phyloP scores from a whole-genome alignment of 2,113 vertebrate genomes.

The Tor tambroides region DNA sequence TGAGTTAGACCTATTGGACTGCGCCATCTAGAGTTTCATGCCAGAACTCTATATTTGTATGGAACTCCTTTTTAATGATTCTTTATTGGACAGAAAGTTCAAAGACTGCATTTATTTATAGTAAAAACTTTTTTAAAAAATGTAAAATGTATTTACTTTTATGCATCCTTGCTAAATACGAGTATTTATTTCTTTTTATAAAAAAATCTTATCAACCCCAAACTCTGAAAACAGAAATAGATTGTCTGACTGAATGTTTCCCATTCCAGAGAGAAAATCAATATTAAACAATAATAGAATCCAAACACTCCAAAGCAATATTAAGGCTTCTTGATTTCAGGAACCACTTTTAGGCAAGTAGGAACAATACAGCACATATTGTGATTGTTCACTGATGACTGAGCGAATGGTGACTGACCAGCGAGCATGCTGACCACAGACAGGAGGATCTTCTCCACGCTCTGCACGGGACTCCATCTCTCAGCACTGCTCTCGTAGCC shows the following conservation, averaged over 20 bases:
- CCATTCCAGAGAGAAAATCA: too few relatives aligned
- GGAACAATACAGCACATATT: background rate
- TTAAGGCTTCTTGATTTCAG: background rate
- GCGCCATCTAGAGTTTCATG: too few relatives aligned
- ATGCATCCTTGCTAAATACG: too few relatives aligned
- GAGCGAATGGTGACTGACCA: constrained; percentile 74
- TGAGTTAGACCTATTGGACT: too few relatives aligned
- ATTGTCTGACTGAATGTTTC: too few relatives aligned
- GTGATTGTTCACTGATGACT: background rate
- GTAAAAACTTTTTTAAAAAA: too few relatives aligned
- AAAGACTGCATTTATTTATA: too few relatives aligned
- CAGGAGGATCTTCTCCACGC: constrained; percentile 96
- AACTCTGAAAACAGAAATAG: too few relatives aligned
- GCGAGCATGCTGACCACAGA: constrained; percentile 98
- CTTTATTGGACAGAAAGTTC: background rate
- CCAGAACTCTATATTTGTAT: background rate
- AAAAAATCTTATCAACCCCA: too few relatives aligned
- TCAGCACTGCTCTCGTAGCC: constrained; percentile 98
- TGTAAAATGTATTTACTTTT: too few relatives aligned
- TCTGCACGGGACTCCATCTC: constrained; percentile 96
- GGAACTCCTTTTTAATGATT: background rate
- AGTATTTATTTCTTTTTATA: too few relatives aligned
- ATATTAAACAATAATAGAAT: background rate
- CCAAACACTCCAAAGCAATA: background rate
- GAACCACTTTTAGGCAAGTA: background rate